Conservation (phyloP, 2,797 vertebrate genomes). For the Squalus acanthias region DNA sequence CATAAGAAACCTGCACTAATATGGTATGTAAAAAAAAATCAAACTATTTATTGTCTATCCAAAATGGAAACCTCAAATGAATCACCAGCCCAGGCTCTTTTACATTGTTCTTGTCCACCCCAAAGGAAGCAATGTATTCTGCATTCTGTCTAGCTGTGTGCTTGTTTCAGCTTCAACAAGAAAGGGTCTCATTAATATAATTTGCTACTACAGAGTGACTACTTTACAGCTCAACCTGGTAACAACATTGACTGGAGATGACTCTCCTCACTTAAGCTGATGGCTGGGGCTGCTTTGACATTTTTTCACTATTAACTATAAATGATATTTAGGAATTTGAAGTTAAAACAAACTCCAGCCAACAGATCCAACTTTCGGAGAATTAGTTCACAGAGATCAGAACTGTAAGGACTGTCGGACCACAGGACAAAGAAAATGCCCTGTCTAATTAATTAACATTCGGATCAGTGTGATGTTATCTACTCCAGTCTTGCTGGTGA, state of each 20-base stretch:
- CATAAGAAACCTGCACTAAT: neutral
- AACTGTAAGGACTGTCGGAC: neutral
- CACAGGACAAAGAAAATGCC: neutral
- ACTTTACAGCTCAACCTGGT: neutral
- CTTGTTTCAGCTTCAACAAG: neutral
- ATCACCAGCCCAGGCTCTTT: neutral
- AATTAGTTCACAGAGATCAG: neutral
- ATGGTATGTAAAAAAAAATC: neutral
- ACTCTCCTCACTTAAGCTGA: neutral
- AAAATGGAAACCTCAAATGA: neutral
- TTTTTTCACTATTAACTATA: neutral
- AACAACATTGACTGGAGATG: neutral
- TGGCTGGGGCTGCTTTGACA: neutral
- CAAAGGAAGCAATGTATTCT: neutral
- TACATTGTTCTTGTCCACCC: neutral
- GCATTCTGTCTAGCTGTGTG: neutral
- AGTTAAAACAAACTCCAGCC: neutral
- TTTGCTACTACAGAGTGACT: neutral
- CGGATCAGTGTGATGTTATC: neutral
- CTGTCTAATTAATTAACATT: neutral
- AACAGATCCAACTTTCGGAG: neutral
- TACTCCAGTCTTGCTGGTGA: neutral
- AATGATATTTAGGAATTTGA: conserved; percentile 11
- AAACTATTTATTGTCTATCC: neutral
- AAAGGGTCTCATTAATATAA: neutral